Conservation (phyloP, 2,113 vertebrate genomes). For the Loxodonta africana region DNA sequence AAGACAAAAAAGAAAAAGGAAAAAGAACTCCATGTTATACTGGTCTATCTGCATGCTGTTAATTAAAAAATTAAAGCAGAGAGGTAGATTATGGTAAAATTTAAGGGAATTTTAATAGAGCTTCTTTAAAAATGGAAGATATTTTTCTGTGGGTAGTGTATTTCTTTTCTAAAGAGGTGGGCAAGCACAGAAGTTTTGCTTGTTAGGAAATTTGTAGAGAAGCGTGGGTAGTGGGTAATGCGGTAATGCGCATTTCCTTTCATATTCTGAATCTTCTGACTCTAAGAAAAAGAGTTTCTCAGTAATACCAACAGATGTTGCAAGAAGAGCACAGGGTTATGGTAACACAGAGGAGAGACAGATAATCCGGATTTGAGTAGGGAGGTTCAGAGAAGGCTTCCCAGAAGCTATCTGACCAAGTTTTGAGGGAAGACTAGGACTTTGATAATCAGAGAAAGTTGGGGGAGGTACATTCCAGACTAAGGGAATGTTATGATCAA, state of each 20-base stretch:
- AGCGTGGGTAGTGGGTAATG: background rate
- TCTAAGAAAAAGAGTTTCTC: background rate
- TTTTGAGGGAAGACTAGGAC: background rate
- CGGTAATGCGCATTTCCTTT: background rate
- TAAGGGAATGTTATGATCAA: background rate
- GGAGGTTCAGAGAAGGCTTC: background rate
- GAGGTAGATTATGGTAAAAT: background rate
- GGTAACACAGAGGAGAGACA: background rate
- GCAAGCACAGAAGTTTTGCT: background rate
- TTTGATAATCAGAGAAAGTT: background rate
- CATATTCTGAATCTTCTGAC: background rate
- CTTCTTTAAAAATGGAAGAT: background rate
- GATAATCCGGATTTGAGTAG: background rate
- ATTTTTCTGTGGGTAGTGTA: background rate
- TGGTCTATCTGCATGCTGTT: background rate
- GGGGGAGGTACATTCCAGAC: background rate
- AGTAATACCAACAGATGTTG: background rate
- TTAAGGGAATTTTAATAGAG: background rate
- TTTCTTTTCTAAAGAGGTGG: background rate
- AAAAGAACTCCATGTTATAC: background rate
- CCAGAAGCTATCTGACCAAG: background rate
- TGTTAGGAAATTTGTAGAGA: background rate
- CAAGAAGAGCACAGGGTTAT: background rate
- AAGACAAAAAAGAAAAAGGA: background rate
- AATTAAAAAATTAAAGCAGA: background rate